Evolutionary conservation across 2,797 vertebrate genomes (phyloP).

Genomic region (Hydrophis major): DNA sequence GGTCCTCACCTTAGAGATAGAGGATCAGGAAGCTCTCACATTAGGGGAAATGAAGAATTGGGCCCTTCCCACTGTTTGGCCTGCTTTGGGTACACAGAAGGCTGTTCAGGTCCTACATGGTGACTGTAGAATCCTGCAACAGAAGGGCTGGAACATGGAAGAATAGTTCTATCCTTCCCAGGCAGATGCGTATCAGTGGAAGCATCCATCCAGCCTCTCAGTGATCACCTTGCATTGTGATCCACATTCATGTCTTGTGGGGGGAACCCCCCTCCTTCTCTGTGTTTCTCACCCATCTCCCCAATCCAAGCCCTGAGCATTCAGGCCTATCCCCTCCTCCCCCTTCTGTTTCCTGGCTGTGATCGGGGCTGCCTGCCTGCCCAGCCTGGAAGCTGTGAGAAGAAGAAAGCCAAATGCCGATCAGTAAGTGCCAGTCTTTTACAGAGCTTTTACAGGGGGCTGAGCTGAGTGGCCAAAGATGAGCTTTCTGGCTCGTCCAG

Average conservation of each 20-base stretch:
- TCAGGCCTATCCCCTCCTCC: neutral
- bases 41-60: neutral
- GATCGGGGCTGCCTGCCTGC: neutral
- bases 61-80: no score
- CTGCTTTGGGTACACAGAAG: neutral
- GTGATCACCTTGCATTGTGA: neutral
- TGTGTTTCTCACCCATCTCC: neutral
- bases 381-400: neutral
- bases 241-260: neutral
- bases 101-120: neutral
- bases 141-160: neutral
- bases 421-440: neutral
- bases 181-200: neutral
- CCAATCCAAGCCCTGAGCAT: neutral
- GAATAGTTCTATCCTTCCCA: neutral
- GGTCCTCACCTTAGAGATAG: neutral
- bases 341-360: neutral
- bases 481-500: neutral
- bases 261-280: neutral
- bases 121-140: neutral
- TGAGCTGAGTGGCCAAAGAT: neutral
- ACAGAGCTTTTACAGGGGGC: conserved; percentile 39
- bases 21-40: neutral
- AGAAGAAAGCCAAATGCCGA: neutral
- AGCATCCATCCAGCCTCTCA: neutral